Percentiles rank a stretch among this genome's conserved stretches.
These are phyloP conservation scores for Mesoligia furuncula DNA, from an alignment of 2,888 invertebrate genomes.

Conservation along the genomic window DNA sequence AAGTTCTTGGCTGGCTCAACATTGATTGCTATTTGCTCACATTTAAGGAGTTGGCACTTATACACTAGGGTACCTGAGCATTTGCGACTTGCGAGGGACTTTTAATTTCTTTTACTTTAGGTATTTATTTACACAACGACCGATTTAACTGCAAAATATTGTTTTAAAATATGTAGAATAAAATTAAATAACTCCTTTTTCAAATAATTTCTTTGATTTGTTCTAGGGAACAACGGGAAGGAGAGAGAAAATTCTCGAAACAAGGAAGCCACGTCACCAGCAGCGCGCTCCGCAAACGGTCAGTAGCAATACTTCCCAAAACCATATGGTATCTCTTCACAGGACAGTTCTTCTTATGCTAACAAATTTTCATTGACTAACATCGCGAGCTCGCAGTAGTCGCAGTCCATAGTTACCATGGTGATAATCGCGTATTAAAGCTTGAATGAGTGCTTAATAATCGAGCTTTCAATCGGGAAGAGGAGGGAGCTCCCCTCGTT, in stretches of 20 bases:
- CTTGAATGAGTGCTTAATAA: slow-evolving; percentile 87
- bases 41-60: not conserved
- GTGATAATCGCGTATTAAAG: slow-evolving; percentile 78
- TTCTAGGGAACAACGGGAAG: slow-evolving; percentile 93
- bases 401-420: slow-evolving; percentile 72
- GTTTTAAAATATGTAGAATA: not conserved
- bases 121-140: not conserved
- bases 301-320: slow-evolving; percentile 82
- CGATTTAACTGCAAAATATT: not conserved
- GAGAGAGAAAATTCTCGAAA: slow-evolving; percentile 92
- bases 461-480: slow-evolving; percentile 76
- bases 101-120: not conserved
- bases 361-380: slow-evolving; percentile 59
- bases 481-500: slow-evolving; percentile 69
- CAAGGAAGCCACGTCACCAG: slow-evolving; percentile 93
- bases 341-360: slow-evolving; percentile 12
- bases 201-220: slow-evolving; percentile 74
- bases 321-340: not conserved
- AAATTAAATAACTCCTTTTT: not conserved
- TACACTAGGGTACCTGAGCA: not conserved
- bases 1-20: slow-evolving; percentile 36
- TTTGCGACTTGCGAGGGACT: not conserved
- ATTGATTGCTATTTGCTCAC: slow-evolving; percentile 21
- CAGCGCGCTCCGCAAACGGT: slow-evolving; percentile 92
- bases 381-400: slow-evolving; percentile 21